Evolutionary conservation across 2,888 invertebrate species (phyloP).

Genomic region (Polylopha cassiicola): DNA sequence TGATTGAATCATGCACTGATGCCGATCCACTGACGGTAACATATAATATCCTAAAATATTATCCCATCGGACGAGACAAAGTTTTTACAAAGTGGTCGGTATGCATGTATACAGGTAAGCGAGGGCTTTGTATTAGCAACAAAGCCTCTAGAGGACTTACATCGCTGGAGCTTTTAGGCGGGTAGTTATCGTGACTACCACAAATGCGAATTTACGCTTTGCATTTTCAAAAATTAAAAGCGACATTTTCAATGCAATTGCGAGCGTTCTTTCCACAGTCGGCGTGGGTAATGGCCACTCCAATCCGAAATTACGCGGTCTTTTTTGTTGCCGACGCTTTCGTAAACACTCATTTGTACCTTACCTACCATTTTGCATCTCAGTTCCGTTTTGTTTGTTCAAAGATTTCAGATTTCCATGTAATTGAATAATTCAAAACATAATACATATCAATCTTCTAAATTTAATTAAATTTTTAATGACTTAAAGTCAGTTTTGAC

Average conservation of each 20-base stretch:
- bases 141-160: conserved; percentile 55
- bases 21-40: too few species aligned
- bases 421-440: conserved; percentile 22
- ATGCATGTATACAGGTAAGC: too few species aligned
- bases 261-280: conserved; percentile 64
- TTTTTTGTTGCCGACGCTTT: conserved; percentile 48
- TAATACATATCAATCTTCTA: background rate
- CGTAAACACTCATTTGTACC: conserved; percentile 60
- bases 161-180: conserved; percentile 66
- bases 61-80: conserved; percentile 45
- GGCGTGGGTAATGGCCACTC: conserved; percentile 71
- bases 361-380: conserved; percentile 43
- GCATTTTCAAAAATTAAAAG: conserved; percentile 74
- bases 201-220: conserved; percentile 71
- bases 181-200: conserved; percentile 61
- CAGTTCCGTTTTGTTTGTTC: conserved; percentile 40
- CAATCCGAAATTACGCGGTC: conserved; percentile 62
- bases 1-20: too few species aligned
- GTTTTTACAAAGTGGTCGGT: conserved; percentile 56
- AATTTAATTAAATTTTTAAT: too few species aligned
- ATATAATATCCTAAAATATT: too few species aligned
- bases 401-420: conserved; percentile 31
- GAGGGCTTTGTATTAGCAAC: conserved; percentile 66
- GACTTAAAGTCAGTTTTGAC: too few species aligned
- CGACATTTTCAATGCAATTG: conserved; percentile 71